Evolutionary conservation across 1,140 invertebrate genomes (phyloP).

Genomic region (Macrostomum lignano): DNA sequence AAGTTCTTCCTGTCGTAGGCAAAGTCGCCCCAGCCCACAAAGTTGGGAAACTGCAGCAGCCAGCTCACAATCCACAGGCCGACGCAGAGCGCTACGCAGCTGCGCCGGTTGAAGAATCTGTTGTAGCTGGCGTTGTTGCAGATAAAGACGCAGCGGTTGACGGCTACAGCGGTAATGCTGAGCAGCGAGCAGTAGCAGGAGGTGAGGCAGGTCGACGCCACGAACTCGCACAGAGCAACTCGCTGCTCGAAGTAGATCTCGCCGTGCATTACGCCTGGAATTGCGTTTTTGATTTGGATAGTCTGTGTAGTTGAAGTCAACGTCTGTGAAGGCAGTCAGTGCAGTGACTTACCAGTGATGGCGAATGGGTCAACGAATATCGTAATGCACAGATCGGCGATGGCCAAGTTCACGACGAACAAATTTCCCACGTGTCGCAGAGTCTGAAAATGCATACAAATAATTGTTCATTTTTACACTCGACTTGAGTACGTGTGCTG

Average conservation of each 20-base stretch:
- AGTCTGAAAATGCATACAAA: too few relatives aligned
- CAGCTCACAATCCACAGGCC: slow-evolving; percentile 10
- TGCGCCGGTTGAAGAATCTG: slow-evolving; percentile 11
- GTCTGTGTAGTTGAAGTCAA: too few relatives aligned
- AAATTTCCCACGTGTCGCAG: too few relatives aligned
- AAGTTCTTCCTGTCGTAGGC: slow-evolving; percentile 14
- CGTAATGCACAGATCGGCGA: too few relatives aligned
- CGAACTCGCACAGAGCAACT: slow-evolving; percentile 12
- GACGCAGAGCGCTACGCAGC: slow-evolving; percentile 9
- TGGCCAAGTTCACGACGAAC: too few relatives aligned
- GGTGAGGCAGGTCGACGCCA: slow-evolving; percentile 13
- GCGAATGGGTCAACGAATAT: too few relatives aligned
- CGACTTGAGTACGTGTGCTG: too few relatives aligned
- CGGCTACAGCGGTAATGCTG: slow-evolving; percentile 12
- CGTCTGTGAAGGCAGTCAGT: too few relatives aligned
- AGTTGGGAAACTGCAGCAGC: slow-evolving; percentile 10
- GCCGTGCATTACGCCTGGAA: slow-evolving; percentile 8
- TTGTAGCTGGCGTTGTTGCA: slow-evolving; percentile 11
- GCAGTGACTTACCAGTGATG: too few relatives aligned
- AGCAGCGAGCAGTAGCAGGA: slow-evolving; percentile 13
- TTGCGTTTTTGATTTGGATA: not conserved
- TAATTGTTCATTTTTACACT: too few relatives aligned
- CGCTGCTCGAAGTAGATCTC: slow-evolving; percentile 12
- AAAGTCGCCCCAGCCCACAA: slow-evolving; percentile 12
- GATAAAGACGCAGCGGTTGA: slow-evolving; percentile 16